These are phyloP conservation scores for Ischnura elegans DNA, from an alignment of 2,888 invertebrate genomes.

Conservation along the genomic window DNA sequence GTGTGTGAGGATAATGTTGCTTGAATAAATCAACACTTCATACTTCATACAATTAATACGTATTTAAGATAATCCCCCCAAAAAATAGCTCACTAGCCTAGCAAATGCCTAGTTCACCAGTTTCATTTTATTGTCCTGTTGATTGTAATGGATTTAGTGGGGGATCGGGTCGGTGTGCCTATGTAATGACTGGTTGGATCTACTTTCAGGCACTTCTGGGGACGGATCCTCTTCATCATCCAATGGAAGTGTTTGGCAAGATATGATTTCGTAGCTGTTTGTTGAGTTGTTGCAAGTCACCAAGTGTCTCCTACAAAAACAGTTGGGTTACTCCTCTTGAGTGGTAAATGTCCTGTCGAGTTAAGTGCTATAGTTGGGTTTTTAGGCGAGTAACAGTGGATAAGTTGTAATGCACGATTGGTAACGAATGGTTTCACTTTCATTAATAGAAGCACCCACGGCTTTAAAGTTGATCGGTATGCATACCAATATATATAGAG, in stretches of 20 bases:
- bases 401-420: conserved; percentile 62
- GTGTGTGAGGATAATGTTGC: too few relatives aligned
- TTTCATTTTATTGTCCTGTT: too few relatives aligned
- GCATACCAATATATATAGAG: conserved; percentile 59
- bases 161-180: too few relatives aligned
- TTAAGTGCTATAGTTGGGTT: conserved; percentile 64
- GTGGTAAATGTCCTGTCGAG: conserved; percentile 62
- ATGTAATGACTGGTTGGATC: conserved; percentile 68
- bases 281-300: conserved; percentile 56
- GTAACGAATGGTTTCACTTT: conserved; percentile 65
- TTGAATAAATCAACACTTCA: too few relatives aligned
- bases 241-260: conserved; percentile 81
- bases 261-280: conserved; percentile 80
- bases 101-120: too few relatives aligned
- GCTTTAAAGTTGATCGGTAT: conserved; percentile 42
- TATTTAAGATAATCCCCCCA: too few relatives aligned
- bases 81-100: too few relatives aligned
- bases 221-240: conserved; percentile 75
- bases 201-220: conserved; percentile 77
- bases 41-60: too few relatives aligned
- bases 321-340: conserved; percentile 53
- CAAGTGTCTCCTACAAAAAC: conserved; percentile 68
- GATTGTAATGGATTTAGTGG: too few relatives aligned
- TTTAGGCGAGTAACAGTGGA: conserved; percentile 45
- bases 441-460: conserved; percentile 49